A percentile compares a stretch with the other conserved stretches of the same genome.
phyloP scores from a whole-genome alignment of 2,113 vertebrate species.

The Mystacornis crossleyi region DNA sequence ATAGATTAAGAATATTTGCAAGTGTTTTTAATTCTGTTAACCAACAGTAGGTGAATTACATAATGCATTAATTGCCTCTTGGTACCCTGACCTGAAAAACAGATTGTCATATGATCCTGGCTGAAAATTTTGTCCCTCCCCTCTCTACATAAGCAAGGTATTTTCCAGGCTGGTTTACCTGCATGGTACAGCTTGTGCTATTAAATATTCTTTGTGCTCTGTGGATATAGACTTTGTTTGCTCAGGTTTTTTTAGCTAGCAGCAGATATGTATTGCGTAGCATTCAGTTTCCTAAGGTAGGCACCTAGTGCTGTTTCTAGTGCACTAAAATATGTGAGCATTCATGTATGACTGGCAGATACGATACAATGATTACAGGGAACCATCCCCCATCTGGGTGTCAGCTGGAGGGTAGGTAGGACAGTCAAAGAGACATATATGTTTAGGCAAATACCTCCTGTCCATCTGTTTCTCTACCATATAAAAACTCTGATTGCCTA shows the following conservation, averaged over 20 bases:
- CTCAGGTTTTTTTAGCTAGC: background rate
- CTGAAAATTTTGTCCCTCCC: background rate
- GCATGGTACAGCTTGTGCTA: background rate
- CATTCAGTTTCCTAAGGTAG: background rate
- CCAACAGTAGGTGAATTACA: background rate
- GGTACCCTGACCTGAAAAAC: background rate
- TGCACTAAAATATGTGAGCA: background rate
- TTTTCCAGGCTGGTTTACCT: background rate
- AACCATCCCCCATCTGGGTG: rapidly evolving
- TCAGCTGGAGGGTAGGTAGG: background rate
- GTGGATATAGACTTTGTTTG: background rate
- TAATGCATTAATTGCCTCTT: background rate
- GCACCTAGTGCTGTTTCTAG: background rate
- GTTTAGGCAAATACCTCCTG: background rate
- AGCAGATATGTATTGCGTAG: background rate
- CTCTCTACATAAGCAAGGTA: background rate
- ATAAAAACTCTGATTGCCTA: background rate
- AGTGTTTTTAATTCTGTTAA: conserved; percentile 16
- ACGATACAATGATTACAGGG: background rate
- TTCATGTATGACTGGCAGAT: background rate
- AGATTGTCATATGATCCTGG: background rate
- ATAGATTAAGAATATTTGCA: conserved; percentile 23
- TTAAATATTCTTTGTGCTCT: background rate
- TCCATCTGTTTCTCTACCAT: background rate
- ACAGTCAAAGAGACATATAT: background rate